Percentiles rank a stretch among this genome's conserved stretches.
Conservation (phyloP, 2,797 vertebrate species). For the Paratrypauchen microcephalus region DNA sequence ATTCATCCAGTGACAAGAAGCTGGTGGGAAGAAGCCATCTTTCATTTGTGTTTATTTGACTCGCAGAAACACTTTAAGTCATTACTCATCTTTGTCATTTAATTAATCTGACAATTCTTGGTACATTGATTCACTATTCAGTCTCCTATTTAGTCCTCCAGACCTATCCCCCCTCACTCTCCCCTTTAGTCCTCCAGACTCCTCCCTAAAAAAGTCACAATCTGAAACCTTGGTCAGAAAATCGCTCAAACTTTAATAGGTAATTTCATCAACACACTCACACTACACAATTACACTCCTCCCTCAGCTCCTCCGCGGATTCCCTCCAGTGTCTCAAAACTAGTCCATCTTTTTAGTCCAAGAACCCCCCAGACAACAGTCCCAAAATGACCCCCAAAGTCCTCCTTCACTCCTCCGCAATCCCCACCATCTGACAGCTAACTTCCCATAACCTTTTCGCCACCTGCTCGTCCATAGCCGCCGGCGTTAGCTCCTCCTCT, state of each 20-base stretch:
- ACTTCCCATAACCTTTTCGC: slow-evolving; percentile 91
- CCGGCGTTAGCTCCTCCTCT: slow-evolving; percentile 85
- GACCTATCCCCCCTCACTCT: too few relatives aligned
- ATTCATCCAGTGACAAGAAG: background rate
- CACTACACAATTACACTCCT: slow-evolving; percentile 13
- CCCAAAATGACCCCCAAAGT: slow-evolving; percentile 8
- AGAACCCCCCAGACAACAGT: slow-evolving; percentile 11
- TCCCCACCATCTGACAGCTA: slow-evolving; percentile 89
- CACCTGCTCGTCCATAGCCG: slow-evolving; percentile 83
- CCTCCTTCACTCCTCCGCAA: slow-evolving; percentile 75
- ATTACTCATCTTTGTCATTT: background rate
- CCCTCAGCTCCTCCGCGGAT: slow-evolving; percentile 15
- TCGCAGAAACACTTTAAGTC: background rate
- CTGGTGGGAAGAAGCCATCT: background rate
- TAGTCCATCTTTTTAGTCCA: slow-evolving; percentile 20
- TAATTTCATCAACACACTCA: slow-evolving; percentile 23
- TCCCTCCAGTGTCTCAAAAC: slow-evolving; percentile 35
- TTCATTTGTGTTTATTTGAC: background rate
- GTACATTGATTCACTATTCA: too few relatives aligned
- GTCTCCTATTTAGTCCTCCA: too few relatives aligned
- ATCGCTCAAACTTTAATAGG: slow-evolving; percentile 18
- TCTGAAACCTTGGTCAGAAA: background rate
- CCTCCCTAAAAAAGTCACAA: too few relatives aligned
- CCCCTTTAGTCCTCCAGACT: too few relatives aligned
- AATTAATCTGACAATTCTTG: background rate